phyloP scores from a whole-genome alignment of 2,888 invertebrate species.

The Cataglyphis albicans region DNA sequence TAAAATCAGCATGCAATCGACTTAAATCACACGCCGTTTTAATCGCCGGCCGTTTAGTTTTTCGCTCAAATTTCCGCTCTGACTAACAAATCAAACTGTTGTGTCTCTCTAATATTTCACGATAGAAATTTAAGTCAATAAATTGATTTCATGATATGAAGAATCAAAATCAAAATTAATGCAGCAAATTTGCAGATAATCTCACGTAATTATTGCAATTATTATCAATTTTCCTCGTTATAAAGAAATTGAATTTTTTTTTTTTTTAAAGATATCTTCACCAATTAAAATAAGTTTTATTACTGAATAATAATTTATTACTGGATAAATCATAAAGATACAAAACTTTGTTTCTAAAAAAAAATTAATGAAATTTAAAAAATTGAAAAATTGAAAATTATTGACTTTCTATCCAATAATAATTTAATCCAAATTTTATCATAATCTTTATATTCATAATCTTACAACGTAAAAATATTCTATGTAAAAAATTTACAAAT shows the following conservation, averaged over 20 bases:
- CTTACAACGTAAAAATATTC: not conserved
- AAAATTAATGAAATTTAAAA: not conserved
- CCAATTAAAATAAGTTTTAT: not conserved
- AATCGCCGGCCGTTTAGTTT: slow-evolving; percentile 3
- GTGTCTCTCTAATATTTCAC: too few species aligned
- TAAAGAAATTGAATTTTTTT: not conserved
- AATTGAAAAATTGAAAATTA: not conserved
- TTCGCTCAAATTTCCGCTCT: not conserved
- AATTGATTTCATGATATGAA: not conserved
- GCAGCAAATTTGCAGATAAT: not conserved
- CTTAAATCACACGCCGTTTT: slow-evolving; percentile 28
- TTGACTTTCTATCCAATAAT: not conserved
- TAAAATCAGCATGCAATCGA: not conserved
- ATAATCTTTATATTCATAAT: not conserved
- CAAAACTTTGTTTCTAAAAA: not conserved
- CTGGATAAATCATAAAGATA: not conserved
- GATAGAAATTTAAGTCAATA: not conserved
- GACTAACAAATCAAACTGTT: not conserved
- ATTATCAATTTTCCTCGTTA: not conserved
- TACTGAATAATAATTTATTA: not conserved
- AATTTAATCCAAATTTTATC: not conserved
- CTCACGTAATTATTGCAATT: not conserved
- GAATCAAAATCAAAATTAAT: not conserved
- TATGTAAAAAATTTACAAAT: not conserved
- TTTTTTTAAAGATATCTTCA: not conserved